These are phyloP conservation scores for Clunio marinus DNA, from an alignment of 2,888 invertebrate genomes.

Conservation along the genomic window DNA sequence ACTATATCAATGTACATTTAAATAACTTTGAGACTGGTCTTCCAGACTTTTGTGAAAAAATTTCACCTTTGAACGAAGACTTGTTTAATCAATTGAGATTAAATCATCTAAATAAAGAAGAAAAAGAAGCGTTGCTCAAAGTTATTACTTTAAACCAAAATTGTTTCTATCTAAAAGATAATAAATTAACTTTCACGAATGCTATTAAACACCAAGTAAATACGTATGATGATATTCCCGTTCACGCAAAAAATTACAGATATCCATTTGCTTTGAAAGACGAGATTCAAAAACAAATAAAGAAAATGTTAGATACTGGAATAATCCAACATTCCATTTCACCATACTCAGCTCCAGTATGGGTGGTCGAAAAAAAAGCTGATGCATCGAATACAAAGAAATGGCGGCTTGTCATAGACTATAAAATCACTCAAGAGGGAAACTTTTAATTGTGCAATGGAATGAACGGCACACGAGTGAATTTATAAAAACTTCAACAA, in stretches of 20 bases:
- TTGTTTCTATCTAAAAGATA: background rate
- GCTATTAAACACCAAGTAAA: background rate
- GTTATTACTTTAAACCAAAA: background rate
- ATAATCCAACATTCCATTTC: conserved; percentile 42
- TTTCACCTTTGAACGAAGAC: too few relatives aligned
- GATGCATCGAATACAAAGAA: conserved; percentile 42
- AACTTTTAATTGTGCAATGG: too few relatives aligned
- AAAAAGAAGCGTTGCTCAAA: background rate
- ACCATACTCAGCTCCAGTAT: conserved; percentile 43
- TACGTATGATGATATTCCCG: background rate
- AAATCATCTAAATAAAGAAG: background rate
- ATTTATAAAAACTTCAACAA: too few relatives aligned
- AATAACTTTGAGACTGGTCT: too few relatives aligned
- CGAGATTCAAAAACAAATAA: background rate
- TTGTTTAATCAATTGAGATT: background rate
- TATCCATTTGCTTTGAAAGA: background rate
- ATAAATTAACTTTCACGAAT: conserved; percentile 3
- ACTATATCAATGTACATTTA: too few relatives aligned
- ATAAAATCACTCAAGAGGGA: too few relatives aligned
- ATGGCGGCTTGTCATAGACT: conserved; percentile 44
- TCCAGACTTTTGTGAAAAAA: too few relatives aligned
- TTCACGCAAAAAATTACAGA: background rate
- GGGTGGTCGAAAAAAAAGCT: conserved; percentile 44
- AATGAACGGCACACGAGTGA: too few relatives aligned
- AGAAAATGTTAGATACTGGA: conserved; percentile 20